Base-by-base conservation (phyloP, 1,140 invertebrate genomes). In the Mya arenaria region DNA sequence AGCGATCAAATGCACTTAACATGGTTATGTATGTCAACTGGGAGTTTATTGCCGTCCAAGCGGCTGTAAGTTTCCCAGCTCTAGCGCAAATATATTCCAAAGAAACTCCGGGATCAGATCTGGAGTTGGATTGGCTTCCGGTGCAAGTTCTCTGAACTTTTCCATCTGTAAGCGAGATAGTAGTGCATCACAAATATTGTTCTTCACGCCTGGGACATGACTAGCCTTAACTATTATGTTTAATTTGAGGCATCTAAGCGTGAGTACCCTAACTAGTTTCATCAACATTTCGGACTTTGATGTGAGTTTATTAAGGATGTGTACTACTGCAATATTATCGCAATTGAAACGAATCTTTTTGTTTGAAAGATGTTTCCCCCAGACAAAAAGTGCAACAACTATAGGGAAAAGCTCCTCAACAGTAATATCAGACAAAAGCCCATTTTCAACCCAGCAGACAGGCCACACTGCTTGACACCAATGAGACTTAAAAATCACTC, bases 361-460 rank as follows among this genome's bases (percentile, higher is more conserved):
- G 52, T 75, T 77, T 37, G 15, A 28, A 28, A 83, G 58, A 4
- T 30, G 10, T 0, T 68, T 13, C 8, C 68, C 75, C 65, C 82
- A 83, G 28, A 80, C 30, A 23, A 28, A 36, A n/a, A 83, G 15
- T 32, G 71, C 48, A 15, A 84, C 30, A 3, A 77, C 63, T 39
- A 86, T 68, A 0, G 83, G 83, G 19, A 84, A 34, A 4, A 85
- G 41, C 23, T 83, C 74, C 37, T 85, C 13, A 6, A 81, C 52
- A 1, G 74, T 77, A 13, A 84, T 82, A 56, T 86, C 79, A 13
- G 10, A 39, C 23, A 52, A 60, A 32, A 83, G 13, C 3, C 48
- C 66, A 8, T 4, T 32, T 52, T 30, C 17, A 10, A 44, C 15
- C 74, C 85, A 86, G 6, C 55, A 3, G 4, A 15, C 25, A 0